phyloP scores from a whole-genome alignment of 2,888 invertebrate genomes.

The Sussaba pulchella region DNA sequence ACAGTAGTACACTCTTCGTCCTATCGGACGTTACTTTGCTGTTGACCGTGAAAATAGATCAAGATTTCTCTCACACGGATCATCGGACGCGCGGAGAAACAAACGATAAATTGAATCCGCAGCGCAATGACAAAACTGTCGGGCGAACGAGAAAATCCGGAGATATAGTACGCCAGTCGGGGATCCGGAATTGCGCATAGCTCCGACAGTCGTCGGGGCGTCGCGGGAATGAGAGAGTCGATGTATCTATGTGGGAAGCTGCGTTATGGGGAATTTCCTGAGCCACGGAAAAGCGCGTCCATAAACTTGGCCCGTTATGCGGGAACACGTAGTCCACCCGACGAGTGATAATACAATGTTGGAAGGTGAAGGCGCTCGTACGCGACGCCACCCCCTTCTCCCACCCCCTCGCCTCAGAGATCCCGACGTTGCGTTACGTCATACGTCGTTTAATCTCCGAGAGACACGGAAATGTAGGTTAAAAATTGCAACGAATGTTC shows the following conservation, averaged over 20 bases:
- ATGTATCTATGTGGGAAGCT: conserved; percentile 56
- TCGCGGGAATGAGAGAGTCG: conserved; percentile 36
- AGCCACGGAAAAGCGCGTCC: conserved; percentile 49
- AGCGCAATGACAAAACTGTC: conserved; percentile 24
- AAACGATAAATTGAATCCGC: conserved; percentile 71
- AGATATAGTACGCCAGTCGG: conserved; percentile 12
- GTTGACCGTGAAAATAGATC: conserved; percentile 40
- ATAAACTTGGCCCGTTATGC: conserved; percentile 80
- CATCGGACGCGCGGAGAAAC: conserved; percentile 37
- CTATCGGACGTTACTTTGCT: conserved; percentile 19
- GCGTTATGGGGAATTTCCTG: conserved; percentile 44
- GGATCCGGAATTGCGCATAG: conserved; percentile 15
- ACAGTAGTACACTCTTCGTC: conserved; percentile 3
- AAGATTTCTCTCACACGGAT: conserved; percentile 46
- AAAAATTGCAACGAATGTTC: conserved; percentile 30
- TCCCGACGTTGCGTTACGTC: conserved; percentile 42
- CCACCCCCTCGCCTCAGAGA: too few species aligned
- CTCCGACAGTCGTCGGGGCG: conserved; percentile 67
- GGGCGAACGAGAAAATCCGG: conserved; percentile 19
- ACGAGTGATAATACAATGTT: conserved; percentile 56
- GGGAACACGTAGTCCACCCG: conserved; percentile 76
- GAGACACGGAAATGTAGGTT: conserved; percentile 46
- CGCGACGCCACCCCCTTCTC: too few species aligned
- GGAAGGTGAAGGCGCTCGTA: conserved; percentile 31
- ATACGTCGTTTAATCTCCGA: conserved; percentile 1